Base-by-base conservation (phyloP, 2,888 invertebrate genomes). In the Dryomyza anilis region DNA sequence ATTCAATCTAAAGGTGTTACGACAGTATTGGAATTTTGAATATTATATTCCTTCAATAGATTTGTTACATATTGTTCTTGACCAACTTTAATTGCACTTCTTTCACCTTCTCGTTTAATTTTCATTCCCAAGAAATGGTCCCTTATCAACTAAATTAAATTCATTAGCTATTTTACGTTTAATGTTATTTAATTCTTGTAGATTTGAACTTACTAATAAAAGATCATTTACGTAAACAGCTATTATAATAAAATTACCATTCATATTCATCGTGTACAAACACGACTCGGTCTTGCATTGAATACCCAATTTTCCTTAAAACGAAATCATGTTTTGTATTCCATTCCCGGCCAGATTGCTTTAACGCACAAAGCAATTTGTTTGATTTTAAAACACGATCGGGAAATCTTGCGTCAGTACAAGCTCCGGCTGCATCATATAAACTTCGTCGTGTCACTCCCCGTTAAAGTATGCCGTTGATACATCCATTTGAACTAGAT, bases 341-440 rank as follows among this genome's bases (percentile, higher is more conserved):
- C 63, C 63, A 63, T 8, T 50, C n/a, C 14, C 60, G 19, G 2
- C 60, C 60, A 14, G 60, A 67, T 27, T 63, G 52, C 12, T 63
- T 63, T 1, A 63, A 29, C 2, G 56, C 56, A 48, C 57, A 63
- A 3, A 63, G 7, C 3, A 57, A 46, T 21, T 71, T 73, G 10
- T 68, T 48, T 8, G 68, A 33, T 25, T 64, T 70, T 8, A 68
- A 36, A 10, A 50, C 50, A 25, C 25, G 50, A 2, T 60, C 23
- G 8, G 36, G 46, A 23, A 19, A 23, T 2, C 45, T 21, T n/a
- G n/a, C n/a, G n/a, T 60, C 50, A 8, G 55, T 45, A 14, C 65
- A 70, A 52, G 16, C 33, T 67, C 65, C 14, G 63, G 57, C 19
- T 68, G 64, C 16, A 21, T 63, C 67, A 60, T 65, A 27, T 36